Percentiles rank a stretch among this genome's conserved stretches.
phyloP scores from a whole-genome alignment of 2,113 vertebrate species.

The Bubalus kerabau region DNA sequence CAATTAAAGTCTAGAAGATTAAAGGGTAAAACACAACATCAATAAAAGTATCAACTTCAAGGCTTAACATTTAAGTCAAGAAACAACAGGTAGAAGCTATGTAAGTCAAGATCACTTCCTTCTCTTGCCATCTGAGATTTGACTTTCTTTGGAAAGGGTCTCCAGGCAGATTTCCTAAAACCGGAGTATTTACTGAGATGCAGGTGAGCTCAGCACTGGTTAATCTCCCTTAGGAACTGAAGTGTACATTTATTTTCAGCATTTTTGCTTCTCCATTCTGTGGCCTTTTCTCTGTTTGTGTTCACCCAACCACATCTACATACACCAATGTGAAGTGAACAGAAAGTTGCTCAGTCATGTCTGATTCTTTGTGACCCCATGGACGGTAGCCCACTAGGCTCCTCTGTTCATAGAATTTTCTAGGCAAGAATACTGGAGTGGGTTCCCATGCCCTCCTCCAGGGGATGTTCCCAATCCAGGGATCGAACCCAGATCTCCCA shows the following conservation, averaged over 20 bases:
- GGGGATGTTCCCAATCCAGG: neutral
- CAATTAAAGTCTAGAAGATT: neutral
- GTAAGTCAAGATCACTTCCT: neutral
- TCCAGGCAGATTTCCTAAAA: neutral
- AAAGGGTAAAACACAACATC: neutral
- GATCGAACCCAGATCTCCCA: accelerated
- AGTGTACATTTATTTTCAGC: neutral
- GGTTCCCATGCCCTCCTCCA: neutral
- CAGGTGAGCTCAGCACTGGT: neutral
- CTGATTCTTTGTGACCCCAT: neutral
- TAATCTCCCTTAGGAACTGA: neutral
- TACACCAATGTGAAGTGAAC: neutral
- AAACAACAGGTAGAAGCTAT: neutral
- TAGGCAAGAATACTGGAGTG: neutral
- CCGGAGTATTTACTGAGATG: neutral
- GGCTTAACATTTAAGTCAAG: neutral
- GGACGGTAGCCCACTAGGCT: neutral
- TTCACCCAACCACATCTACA: neutral
- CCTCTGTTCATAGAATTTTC: neutral
- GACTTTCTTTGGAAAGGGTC: neutral
- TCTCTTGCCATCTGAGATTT: neutral
- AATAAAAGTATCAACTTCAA: neutral
- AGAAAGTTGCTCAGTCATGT: neutral
- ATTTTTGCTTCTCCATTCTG: neutral
- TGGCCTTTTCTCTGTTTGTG: neutral